Conservation (phyloP, 2,888 invertebrate species). For the Phanerotoma sp. region DNA sequence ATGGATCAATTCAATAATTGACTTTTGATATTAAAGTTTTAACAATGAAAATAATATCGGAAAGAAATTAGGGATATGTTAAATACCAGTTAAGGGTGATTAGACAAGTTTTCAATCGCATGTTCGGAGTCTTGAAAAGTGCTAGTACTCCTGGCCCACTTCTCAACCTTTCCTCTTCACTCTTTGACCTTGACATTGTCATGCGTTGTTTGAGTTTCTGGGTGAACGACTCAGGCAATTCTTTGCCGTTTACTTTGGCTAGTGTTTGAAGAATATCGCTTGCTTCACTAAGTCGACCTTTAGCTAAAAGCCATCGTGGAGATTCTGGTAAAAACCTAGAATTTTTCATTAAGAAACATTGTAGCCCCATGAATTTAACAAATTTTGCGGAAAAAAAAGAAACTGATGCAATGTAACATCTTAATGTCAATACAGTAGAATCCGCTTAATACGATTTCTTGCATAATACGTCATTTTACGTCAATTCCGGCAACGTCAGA, state of each 20-base stretch:
- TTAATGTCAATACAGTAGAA: no score
- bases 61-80: no score
- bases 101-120: conserved; percentile 82
- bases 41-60: no score
- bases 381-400: no score
- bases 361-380: no score
- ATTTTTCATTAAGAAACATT: not conserved
- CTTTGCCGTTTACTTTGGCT: conserved; percentile 76
- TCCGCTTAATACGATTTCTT: no score
- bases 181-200: conserved; percentile 62
- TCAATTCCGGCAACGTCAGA: no score
- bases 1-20: no score
- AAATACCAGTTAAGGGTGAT: conserved; percentile 80
- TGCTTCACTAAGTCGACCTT: conserved; percentile 80
- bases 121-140: conserved; percentile 80
- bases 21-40: no score
- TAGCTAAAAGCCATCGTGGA: conserved; percentile 86
- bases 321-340: conserved; percentile 81
- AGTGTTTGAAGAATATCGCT: conserved; percentile 74
- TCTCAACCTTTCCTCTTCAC: conserved; percentile 58
- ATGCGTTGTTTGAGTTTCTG: conserved; percentile 73
- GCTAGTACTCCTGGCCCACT: conserved; percentile 63
- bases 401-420: no score
- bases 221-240: conserved; percentile 72
- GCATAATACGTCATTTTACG: no score